Evolutionary conservation across 2,113 vertebrate genomes (phyloP), one percentile per base, ranked within the genome.

Genomic region (Drymodes brunneopygia): DNA sequence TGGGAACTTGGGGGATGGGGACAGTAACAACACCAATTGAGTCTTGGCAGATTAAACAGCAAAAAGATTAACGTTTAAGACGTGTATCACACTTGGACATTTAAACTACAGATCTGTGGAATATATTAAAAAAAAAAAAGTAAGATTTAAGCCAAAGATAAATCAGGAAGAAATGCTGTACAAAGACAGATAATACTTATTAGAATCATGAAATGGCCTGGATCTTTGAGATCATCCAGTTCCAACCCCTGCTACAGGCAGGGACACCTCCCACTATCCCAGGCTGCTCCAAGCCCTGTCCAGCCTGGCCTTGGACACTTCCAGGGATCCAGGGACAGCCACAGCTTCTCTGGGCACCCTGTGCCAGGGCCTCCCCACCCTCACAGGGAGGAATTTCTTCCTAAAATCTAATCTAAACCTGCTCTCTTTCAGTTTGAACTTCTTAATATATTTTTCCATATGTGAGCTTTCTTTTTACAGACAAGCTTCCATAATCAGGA

Each of bases 241-340:
- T 9, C 53, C 35, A 31, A 40, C 2, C 23, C 4, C 20, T 60
- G 23, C 25, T 54, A 11, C 2, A 8, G 7, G 5, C 38, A 75
- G n/a, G 24, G 70, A 54, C 61, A 47, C 1, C 2, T 70, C 2
- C 31, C 48, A 33, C 10, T 4, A 0, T 0, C 18, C 31, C 56
- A 62, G 8, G 18, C 0, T 12, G 5, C 35, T 36, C 35, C 48
- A 33, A 83, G 15, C 12, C 25, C 21, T 0, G 0, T 27, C 79
- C 62, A 83, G 0, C 22, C 48, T 56, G 42, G 31, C 31, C 35
- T 44, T 44, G 88, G 19, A 1, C 35, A 62, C 25, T 83, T 2
- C 35, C 79, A 90, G 48, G 35, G 48, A 56, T 77, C 61, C 83
- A 67, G 87, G 31, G 10, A 35, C 64, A 83, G 56, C 56, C 71